Conservation (phyloP, 2,113 vertebrate genomes). For the Pollachius pollachius region DNA sequence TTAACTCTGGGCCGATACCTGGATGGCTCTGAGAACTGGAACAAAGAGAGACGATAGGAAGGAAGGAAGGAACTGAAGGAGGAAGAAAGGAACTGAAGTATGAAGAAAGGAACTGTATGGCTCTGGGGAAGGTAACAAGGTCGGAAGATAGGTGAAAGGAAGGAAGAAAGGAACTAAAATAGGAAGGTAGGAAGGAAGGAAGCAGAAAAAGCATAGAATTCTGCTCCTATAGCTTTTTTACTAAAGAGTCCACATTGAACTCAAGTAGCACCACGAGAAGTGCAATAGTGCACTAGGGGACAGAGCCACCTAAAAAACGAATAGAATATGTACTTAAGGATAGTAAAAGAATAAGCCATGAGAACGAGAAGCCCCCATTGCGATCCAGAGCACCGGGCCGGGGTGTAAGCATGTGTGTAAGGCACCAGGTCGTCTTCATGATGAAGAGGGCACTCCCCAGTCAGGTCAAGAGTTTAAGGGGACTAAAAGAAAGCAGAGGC, state of each 20-base stretch:
- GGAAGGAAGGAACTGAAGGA: slow-evolving; percentile 16
- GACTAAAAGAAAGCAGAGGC: slow-evolving; percentile 59
- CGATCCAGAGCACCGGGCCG: slow-evolving; percentile 79
- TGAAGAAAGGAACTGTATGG: slow-evolving; percentile 61
- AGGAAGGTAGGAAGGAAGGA: neutral
- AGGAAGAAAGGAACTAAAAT: slow-evolving; percentile 30
- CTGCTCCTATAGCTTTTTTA: slow-evolving; percentile 36
- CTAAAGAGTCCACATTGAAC: slow-evolving; percentile 42
- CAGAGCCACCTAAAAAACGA: slow-evolving; percentile 29
- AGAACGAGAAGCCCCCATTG: slow-evolving; percentile 63
- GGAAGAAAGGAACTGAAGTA: slow-evolving; percentile 26
- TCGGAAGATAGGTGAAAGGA: neutral
- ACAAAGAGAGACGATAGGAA: slow-evolving; percentile 34
- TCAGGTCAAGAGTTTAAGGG: slow-evolving; percentile 44
- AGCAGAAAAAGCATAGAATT: slow-evolving; percentile 25
- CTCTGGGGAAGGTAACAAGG: slow-evolving; percentile 29
- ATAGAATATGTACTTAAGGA: slow-evolving; percentile 8
- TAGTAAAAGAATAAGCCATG: slow-evolving; percentile 25
- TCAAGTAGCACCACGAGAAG: slow-evolving; percentile 62
- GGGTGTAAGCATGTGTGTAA: slow-evolving; percentile 83
- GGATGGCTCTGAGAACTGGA: slow-evolving; percentile 63
- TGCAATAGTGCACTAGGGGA: slow-evolving; percentile 63
- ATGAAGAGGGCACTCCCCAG: slow-evolving; percentile 76
- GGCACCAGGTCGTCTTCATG: slow-evolving; percentile 81
- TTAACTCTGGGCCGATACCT: slow-evolving; percentile 79